A percentile compares a stretch with the other conserved stretches of the same genome.
Conservation (phyloP, 2,797 vertebrate genomes). For the Urophycis tenuis region DNA sequence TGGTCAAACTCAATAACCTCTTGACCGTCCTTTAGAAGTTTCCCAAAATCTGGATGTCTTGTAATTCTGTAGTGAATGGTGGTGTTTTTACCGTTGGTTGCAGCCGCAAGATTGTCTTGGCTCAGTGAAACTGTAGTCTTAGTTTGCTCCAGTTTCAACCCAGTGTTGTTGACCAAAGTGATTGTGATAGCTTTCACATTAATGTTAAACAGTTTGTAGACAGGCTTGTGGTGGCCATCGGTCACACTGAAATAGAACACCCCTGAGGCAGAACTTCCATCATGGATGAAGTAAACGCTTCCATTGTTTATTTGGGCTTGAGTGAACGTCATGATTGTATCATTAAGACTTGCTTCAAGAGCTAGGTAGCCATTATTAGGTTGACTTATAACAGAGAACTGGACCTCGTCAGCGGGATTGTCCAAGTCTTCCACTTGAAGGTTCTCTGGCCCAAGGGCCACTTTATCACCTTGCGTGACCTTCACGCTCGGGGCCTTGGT, state of each 20-base stretch:
- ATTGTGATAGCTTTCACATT: conserved; percentile 76
- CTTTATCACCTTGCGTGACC: conserved; percentile 75
- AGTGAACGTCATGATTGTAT: conserved; percentile 72
- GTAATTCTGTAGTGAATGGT: conserved; percentile 75
- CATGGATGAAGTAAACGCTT: conserved; percentile 80
- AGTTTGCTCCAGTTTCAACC: conserved; percentile 73
- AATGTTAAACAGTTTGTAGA: conserved; percentile 87
- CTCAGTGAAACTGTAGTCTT: conserved; percentile 69
- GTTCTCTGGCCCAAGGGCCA: conserved; percentile 68
- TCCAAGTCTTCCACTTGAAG: conserved; percentile 82
- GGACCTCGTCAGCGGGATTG: conserved; percentile 76
- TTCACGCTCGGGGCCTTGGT: conserved; percentile 76
- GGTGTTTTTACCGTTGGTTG: conserved; percentile 76
- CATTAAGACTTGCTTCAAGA: conserved; percentile 61
- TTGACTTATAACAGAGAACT: conserved; percentile 74
- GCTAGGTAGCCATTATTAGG: conserved; percentile 85
- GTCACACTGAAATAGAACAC: conserved; percentile 90
- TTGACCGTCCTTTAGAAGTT: conserved; percentile 65
- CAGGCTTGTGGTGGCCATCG: conserved; percentile 81
- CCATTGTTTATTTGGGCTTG: conserved; percentile 79
- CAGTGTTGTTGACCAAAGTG: conserved; percentile 73
- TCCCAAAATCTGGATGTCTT: conserved; percentile 68
- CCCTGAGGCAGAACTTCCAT: conserved; percentile 77
- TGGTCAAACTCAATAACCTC: conserved; percentile 72
- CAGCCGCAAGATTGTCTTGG: conserved; percentile 73